Evolutionary conservation across 2,888 invertebrate genomes (phyloP).

Genomic region (Synanthedon myopaeformis): DNA sequence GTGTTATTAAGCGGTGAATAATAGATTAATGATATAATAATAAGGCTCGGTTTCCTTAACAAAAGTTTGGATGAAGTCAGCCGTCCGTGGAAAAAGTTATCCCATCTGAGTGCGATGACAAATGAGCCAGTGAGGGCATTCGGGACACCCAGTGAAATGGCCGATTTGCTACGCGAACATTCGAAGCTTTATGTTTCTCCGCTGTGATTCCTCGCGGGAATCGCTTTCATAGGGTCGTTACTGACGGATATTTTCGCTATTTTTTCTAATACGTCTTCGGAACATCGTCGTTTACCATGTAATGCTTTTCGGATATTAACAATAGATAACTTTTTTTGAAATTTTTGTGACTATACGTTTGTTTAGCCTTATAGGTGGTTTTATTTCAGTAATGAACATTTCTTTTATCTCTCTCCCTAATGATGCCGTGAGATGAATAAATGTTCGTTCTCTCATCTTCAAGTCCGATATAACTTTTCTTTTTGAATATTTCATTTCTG

Average conservation of each 20-base stretch:
- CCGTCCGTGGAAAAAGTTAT: slow-evolving; percentile 60
- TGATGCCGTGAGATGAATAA: no score
- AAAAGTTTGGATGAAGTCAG: slow-evolving; percentile 58
- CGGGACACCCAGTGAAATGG: slow-evolving; percentile 41
- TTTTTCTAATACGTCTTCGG: slow-evolving; percentile 5
- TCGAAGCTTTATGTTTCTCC: slow-evolving; percentile 24
- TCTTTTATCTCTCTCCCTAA: no score
- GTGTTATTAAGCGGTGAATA: slow-evolving; percentile 6
- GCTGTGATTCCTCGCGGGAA: slow-evolving; percentile 21
- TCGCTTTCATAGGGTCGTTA: slow-evolving; percentile 25
- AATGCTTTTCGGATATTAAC: slow-evolving; percentile 11
- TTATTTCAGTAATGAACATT: no score
- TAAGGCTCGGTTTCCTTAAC: slow-evolving; percentile 44
- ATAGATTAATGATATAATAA: slow-evolving; percentile 50
- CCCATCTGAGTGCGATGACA: slow-evolving; percentile 60
- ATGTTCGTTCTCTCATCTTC: no score
- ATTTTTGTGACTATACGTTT: no score
- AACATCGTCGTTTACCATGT: background rate
- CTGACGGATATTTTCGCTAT: slow-evolving; percentile 9
- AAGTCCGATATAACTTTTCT: no score
- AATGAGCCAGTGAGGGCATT: slow-evolving; percentile 38
- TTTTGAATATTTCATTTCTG: no score
- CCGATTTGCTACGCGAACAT: slow-evolving; percentile 54
- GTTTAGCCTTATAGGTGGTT: no score
- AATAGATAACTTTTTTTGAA: slow-evolving; percentile 1